Base-by-base conservation (phyloP, 2,888 invertebrate genomes). In the Pristionchus maxplancki region DNA sequence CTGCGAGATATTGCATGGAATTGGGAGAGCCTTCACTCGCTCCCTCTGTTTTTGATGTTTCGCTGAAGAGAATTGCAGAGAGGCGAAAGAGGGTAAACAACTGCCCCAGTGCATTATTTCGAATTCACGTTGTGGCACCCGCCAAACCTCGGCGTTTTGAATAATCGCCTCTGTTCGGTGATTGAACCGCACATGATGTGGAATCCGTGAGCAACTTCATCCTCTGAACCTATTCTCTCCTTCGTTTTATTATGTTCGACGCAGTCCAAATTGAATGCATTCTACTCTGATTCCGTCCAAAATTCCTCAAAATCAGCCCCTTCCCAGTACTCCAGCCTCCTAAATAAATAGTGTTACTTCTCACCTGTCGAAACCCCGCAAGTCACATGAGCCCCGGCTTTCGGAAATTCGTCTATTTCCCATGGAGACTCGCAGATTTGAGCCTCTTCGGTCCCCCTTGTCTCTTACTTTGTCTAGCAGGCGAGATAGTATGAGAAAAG, bases 351-450 rank as follows among this genome's bases (percentile, higher is more conserved):
- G n/a, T n/a, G n/a, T n/a, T n/a, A n/a, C n/a, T n/a, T n/a, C 31
- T 67, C 64, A 67, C 64, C 64, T 67, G 64, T 67, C 13, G 64
- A 67, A 67, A 17, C 31, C 64, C 64, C 64, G 34, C 64, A 28
- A 58, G 64, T 67, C 34, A 67, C 64, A 67, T 67, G 64, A 67
- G 28, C 15, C 13, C 62, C 64, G 28, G 28, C 64, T 67, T 67
- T 37, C 37, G 74, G 74, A 74, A 74, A 74, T 74, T 24, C 40
- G 74, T 13, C 40, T 40, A 74, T 74, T 74, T 74, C 74, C 74
- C 74, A 40, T 74, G 31, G 64, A 31, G 34, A 34, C 64, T 67
- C 31, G 9, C 64, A 3, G 13, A 0, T 34, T 31, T 34, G 13
- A 64, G 31, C 5, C 64, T 64, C 64, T 3, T 31, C 64, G 31